A percentile compares a stretch with the other conserved stretches of the same genome.
Evolutionary conservation across 2,113 vertebrate genomes (phyloP).

Genomic region (Nesogale talazaci): DNA sequence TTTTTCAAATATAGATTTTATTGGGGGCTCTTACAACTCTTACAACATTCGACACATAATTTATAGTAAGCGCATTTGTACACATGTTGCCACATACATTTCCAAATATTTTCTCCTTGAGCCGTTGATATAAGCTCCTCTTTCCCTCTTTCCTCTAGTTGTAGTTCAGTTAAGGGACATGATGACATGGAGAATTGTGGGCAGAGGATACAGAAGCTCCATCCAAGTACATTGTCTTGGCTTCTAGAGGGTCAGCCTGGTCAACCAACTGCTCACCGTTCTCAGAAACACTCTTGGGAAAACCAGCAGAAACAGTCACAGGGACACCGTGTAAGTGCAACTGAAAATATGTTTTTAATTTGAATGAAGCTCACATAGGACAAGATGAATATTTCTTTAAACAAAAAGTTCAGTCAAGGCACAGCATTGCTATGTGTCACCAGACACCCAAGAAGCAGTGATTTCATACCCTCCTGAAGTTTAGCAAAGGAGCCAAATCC

Average conservation of each 20-base stretch:
- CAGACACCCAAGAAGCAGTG: not conserved
- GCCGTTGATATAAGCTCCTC: too few species aligned
- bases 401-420: not conserved
- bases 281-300: not conserved
- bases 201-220: not conserved
- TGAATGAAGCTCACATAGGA: conserved; percentile 43
- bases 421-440: not conserved
- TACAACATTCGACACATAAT: too few species aligned
- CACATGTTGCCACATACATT: too few species aligned
- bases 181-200: not conserved
- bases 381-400: conserved; percentile 41
- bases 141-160: too few species aligned
- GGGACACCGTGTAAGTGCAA: conserved; percentile 24
- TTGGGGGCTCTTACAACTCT: too few species aligned
- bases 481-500: conserved; percentile 1
- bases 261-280: not conserved
- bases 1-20: too few species aligned
- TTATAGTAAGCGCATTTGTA: too few species aligned
- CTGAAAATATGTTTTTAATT: conserved; percentile 57
- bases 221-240: not conserved
- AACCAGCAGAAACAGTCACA: not conserved
- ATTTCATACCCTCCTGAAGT: not conserved
- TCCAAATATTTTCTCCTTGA: too few species aligned
- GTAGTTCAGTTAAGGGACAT: not conserved
- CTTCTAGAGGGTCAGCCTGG: not conserved